These are phyloP conservation scores for Gallinago undulata DNA, from an alignment of 2,113 vertebrate genomes.

Conservation along the genomic window DNA sequence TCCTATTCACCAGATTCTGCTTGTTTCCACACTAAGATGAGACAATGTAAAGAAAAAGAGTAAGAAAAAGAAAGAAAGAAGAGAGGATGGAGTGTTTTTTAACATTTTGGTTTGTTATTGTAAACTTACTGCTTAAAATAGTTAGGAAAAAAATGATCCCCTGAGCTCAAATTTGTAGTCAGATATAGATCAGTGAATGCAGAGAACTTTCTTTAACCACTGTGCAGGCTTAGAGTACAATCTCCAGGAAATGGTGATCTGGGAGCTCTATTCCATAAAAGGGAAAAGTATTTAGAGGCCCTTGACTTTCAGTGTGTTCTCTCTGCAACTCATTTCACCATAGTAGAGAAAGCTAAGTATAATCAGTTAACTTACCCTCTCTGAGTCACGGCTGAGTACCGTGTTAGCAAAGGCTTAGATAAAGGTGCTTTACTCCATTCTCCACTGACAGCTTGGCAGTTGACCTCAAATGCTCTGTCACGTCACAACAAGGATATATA, in stretches of 20 bases:
- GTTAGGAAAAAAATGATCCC: constrained; percentile 60
- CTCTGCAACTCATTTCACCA: constrained; percentile 65
- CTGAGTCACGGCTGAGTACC: background rate
- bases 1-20: background rate
- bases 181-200: constrained; percentile 65
- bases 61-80: background rate
- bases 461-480: constrained; percentile 7
- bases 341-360: constrained; percentile 49
- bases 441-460: background rate
- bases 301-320: constrained; percentile 54
- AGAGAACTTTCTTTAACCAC: constrained; percentile 61
- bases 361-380: constrained; percentile 60
- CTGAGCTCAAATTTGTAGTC: constrained; percentile 68
- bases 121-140: constrained; percentile 78
- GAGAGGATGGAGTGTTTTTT: background rate
- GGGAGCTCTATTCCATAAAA: constrained; percentile 78
- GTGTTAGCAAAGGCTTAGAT: background rate
- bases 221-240: constrained; percentile 66
- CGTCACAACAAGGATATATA: background rate
- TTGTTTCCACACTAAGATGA: constrained; percentile 50
- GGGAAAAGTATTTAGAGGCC: constrained; percentile 78
- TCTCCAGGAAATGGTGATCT: constrained; percentile 76
- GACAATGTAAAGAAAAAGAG: background rate
- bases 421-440: constrained; percentile 43
- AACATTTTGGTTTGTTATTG: constrained; percentile 60